Percentiles rank a stretch among this genome's conserved stretches.
Conservation (phyloP, 1,140 invertebrate genomes). For the Zaprionus kolodkinae region DNA sequence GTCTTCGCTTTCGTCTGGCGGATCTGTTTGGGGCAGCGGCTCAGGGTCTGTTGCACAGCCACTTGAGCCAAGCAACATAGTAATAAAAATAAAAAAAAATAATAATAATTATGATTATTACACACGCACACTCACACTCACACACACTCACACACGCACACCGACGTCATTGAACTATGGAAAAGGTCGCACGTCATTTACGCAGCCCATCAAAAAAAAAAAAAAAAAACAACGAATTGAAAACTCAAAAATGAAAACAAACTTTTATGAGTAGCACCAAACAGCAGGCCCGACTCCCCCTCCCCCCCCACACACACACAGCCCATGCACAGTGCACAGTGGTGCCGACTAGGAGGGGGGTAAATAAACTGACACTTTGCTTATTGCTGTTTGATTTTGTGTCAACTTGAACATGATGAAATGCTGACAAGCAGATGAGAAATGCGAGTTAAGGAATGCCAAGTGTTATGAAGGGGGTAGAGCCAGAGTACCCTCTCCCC, state of each 20-base stretch:
- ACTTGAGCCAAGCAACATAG: conserved; percentile 57
- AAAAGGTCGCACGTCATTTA: conserved; percentile 69
- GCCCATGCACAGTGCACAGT: neutral
- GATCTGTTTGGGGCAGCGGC: conserved; percentile 28
- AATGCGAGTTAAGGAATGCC: conserved; percentile 34
- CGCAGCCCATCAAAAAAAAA: conserved; percentile 25
- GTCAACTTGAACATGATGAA: conserved; percentile 59
- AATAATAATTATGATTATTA: conserved; percentile 62
- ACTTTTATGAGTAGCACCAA: conserved; percentile 46
- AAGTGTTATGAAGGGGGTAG: neutral
- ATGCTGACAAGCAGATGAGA: conserved; percentile 38
- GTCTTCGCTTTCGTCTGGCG: conserved; percentile 34
- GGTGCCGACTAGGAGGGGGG: neutral
- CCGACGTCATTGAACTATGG: conserved; percentile 75
- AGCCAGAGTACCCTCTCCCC: neutral
- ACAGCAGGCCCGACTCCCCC: conserved; percentile 30
- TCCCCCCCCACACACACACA: conserved; percentile 21
- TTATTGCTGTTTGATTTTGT: conserved; percentile 59
- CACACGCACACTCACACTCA: conserved; percentile 40
- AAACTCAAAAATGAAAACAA: conserved; percentile 37
- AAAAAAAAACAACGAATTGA: conserved; percentile 23
- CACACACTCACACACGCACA: conserved; percentile 19
- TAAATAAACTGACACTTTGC: conserved; percentile 37
- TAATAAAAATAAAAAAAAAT: conserved; percentile 49
- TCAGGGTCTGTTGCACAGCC: conserved; percentile 58